phyloP scores from a whole-genome alignment of 1,140 invertebrate species.

The Propsilocerus akamusi region DNA sequence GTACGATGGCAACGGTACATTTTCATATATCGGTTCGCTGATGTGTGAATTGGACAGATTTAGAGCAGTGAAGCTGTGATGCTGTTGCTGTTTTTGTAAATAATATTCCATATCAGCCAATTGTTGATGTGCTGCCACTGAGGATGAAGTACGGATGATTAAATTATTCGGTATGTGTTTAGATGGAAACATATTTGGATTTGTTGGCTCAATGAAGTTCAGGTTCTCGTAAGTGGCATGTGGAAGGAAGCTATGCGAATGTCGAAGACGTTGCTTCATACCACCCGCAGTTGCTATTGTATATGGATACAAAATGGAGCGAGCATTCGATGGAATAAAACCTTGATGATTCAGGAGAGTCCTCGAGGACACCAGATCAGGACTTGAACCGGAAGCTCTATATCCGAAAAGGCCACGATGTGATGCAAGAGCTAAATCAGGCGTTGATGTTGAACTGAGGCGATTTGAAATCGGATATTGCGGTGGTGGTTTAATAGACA shows the following conservation, averaged over 20 bases:
- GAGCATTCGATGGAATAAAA: constrained; percentile 6
- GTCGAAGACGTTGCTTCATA: constrained; percentile 17
- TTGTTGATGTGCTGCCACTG: background rate
- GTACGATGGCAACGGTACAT: constrained; percentile 45
- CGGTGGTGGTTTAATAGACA: constrained; percentile 56
- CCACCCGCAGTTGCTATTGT: constrained; percentile 11
- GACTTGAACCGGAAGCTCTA: constrained; percentile 46
- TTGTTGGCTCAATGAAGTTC: constrained; percentile 20
- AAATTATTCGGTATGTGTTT: background rate
- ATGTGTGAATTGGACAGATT: background rate
- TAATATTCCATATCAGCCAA: background rate
- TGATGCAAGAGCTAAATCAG: constrained; percentile 52
- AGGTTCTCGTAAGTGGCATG: constrained; percentile 56
- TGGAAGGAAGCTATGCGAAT: constrained; percentile 29
- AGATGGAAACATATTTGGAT: background rate
- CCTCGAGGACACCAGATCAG: constrained; percentile 51
- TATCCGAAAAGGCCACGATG: constrained; percentile 27
- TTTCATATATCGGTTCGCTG: constrained; percentile 58
- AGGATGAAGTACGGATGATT: background rate
- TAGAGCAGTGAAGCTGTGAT: background rate
- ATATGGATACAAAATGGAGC: constrained; percentile 13
- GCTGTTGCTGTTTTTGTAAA: background rate
- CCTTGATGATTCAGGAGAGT: constrained; percentile 31
- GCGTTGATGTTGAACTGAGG: constrained; percentile 57
- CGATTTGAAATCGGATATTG: constrained; percentile 43